Evolutionary conservation across 2,888 invertebrate genomes (phyloP).

Genomic region (Apodemia mormo): DNA sequence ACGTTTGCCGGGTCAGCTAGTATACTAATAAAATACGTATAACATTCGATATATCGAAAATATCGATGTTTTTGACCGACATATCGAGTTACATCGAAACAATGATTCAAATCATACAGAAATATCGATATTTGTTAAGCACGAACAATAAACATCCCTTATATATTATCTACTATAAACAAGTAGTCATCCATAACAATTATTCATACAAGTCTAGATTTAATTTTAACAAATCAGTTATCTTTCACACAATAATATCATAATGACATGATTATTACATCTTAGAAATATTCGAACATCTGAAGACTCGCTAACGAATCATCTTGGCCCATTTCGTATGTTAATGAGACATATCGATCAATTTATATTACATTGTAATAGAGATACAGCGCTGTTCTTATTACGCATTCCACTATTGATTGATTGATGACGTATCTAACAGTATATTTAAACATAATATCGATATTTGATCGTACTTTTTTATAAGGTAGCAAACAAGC

Average conservation of each 20-base stretch:
- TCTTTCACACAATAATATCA: constrained; percentile 24
- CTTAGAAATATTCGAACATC: constrained; percentile 19
- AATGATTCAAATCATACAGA: too few relatives aligned
- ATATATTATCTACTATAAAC: too few relatives aligned
- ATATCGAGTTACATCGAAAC: too few relatives aligned
- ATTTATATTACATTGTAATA: constrained; percentile 57
- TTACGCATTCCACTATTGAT: constrained; percentile 62
- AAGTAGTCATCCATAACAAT: too few relatives aligned
- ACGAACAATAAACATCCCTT: too few relatives aligned
- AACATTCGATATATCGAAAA: too few relatives aligned
- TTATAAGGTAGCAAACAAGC: too few relatives aligned
- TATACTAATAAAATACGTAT: too few relatives aligned
- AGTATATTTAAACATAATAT: constrained; percentile 41
- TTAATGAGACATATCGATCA: constrained; percentile 62
- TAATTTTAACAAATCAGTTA: not conserved
- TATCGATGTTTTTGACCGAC: too few relatives aligned
- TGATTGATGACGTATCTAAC: constrained; percentile 59
- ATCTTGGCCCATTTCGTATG: constrained; percentile 48
- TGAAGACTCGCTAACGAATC: constrained; percentile 35
- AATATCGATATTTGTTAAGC: too few relatives aligned
- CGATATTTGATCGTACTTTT: not conserved
- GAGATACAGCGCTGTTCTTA: constrained; percentile 45
- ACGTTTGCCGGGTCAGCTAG: too few relatives aligned
- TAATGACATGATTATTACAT: constrained; percentile 37
- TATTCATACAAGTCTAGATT: not conserved